Evolutionary conservation across 2,797 vertebrate genomes (phyloP).

Genomic region (Mallotus villosus): DNA sequence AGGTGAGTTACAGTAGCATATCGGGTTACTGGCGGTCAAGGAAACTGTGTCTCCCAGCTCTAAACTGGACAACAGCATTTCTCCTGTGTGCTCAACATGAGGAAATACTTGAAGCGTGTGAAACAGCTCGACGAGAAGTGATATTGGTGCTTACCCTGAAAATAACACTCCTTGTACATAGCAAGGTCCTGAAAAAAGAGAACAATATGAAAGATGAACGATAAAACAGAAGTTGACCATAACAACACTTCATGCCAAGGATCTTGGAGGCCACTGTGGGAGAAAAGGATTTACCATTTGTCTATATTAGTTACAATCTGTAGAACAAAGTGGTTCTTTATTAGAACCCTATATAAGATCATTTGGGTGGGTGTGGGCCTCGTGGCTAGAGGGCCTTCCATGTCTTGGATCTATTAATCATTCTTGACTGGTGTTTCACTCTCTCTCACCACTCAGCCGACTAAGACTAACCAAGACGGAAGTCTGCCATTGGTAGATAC

Average conservation of each 20-base stretch:
- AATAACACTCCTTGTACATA: constrained; percentile 76
- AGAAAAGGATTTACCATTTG: no score
- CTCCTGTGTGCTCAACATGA: not conserved
- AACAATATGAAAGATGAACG: constrained; percentile 3
- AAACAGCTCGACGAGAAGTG: not conserved
- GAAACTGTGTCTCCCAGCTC: not conserved
- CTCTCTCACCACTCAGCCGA: no score
- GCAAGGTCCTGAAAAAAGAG: constrained; percentile 67
- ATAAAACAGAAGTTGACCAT: not conserved
- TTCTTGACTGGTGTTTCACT: no score
- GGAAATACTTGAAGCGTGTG: not conserved
- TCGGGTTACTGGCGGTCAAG: not conserved
- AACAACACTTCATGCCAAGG: not conserved
- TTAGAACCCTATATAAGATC: no score
- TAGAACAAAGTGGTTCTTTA: no score
- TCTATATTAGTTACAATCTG: no score
- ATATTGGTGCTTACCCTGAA: constrained; percentile 67
- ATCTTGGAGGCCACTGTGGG: not conserved
- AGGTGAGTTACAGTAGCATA: not conserved
- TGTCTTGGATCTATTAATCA: no score
- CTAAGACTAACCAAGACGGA: no score
- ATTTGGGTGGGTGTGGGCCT: no score
- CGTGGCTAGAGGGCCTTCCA: no score
- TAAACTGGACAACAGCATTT: not conserved
- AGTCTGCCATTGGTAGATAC: not conserved